Base-by-base conservation (phyloP, 2,113 vertebrate species). In the Dromiciops gliroides region DNA sequence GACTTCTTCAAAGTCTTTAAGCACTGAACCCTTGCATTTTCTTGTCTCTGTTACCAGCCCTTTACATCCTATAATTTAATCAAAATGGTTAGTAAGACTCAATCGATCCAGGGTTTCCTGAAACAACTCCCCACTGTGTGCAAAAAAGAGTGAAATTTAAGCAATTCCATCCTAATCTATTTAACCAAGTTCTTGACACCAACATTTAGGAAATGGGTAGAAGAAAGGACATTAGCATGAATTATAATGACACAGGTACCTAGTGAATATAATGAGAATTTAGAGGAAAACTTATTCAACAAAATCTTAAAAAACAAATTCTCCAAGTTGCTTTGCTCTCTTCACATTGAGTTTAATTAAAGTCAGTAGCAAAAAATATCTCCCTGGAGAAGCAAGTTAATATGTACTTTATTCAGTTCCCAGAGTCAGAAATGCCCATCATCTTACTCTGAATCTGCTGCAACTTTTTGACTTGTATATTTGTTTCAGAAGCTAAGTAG, bases 271-370 rank as follows among this genome's bases (percentile, higher is more conserved):
- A 44, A 44, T 83, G 52, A 94, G 47, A 94, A 89, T 10, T 93
- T 24, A 89, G 93, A 95, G 89, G 92, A 91, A 96, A 83, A 49
- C 56, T 50, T 95, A 44, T 10, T 92, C 92, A n/a, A 37, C 51
- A 94, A 88, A 93, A 14, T 95, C 31, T 91, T 56, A 83, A 90
- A 91, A 97, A 94, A 93, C 9, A 12, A 48, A 44, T 51, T 88
- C 48, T 48, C 22, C 48, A 25, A 92, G 50, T 95, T 96, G 37
- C 28, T 96, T 95, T 90, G 22, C 44, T 93, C 24, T 67, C 1
- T 91, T 50, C 23, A 92, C 48, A 50, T 92, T 90, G 50, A 96
- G 37, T 8, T 94, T 50, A 92, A 94, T 90, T 91, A 94, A 95
- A n/a, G 51, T 94, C 56, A 90, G 60, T n/a, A 91, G 49, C 52